Evolutionary conservation across 53 echinoderm and acorn worm species (phyloP).

Genomic region (Mesocentrotus franciscanus): DNA sequence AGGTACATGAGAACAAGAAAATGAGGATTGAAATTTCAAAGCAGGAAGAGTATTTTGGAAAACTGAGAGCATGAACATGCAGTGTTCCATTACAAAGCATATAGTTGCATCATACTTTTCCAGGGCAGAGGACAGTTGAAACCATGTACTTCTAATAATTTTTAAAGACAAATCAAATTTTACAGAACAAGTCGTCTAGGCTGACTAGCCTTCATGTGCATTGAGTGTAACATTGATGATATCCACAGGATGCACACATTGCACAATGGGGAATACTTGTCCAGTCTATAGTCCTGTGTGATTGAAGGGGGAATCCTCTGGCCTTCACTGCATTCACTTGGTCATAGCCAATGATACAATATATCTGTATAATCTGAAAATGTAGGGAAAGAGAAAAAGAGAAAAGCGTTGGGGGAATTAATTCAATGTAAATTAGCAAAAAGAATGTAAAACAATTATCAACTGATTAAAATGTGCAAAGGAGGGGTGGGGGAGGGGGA

Average conservation of each 20-base stretch:
- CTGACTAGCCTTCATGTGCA: not conserved
- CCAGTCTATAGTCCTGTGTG: not conserved
- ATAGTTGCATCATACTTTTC: not conserved
- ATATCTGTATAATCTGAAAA: slow-evolving; percentile 44
- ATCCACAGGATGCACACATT: not conserved
- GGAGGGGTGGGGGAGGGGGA: not conserved
- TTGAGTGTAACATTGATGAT: not conserved
- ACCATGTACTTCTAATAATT: not conserved
- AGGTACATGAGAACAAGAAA: too few relatives aligned
- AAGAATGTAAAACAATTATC: not conserved
- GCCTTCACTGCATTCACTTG: slow-evolving; percentile 7
- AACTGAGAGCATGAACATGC: not conserved
- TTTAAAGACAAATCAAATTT: not conserved
- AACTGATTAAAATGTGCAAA: not conserved
- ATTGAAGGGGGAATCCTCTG: not conserved
- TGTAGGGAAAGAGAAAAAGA: not conserved
- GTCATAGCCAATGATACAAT: not conserved
- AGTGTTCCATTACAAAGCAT: not conserved
- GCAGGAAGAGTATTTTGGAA: too few relatives aligned
- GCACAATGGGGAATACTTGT: slow-evolving; percentile 6
- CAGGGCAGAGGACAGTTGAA: not conserved
- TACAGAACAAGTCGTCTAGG: not conserved
- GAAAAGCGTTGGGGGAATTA: not conserved
- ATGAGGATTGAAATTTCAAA: too few relatives aligned
- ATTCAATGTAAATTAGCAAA: not conserved